These are phyloP conservation scores for Ciconia boyciana DNA, from an alignment of 2,113 vertebrate species.

Conservation along the genomic window DNA sequence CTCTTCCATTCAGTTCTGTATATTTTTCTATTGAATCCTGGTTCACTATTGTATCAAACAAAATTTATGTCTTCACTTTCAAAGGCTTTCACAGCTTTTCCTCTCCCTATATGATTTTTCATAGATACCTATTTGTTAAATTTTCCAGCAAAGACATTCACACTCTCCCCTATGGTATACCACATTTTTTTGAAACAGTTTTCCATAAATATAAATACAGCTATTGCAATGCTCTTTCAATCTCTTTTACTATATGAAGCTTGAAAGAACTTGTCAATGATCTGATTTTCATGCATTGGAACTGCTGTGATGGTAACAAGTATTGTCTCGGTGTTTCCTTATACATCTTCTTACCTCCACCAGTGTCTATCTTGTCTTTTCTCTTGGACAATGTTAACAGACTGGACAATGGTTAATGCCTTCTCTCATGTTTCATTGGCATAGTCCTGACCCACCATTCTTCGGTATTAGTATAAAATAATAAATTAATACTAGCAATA, in stretches of 20 bases:
- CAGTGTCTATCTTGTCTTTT: background rate
- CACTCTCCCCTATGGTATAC: background rate
- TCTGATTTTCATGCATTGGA: background rate
- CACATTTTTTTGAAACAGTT: background rate
- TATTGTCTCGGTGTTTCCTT: background rate
- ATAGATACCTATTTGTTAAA: background rate
- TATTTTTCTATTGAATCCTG: background rate
- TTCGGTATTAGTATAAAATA: background rate
- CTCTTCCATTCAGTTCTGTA: background rate
- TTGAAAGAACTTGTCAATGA: background rate
- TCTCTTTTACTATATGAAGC: background rate
- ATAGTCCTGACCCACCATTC: background rate
- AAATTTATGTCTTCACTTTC: background rate
- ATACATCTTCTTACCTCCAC: background rate
- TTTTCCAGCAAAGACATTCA: background rate
- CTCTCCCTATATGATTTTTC: background rate
- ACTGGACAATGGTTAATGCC: background rate
- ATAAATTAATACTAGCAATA: background rate
- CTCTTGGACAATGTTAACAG: background rate
- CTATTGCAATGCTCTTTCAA: background rate
- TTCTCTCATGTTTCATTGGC: background rate
- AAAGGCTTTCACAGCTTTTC: background rate
- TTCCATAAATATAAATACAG: background rate
- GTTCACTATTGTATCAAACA: background rate
- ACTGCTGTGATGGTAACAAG: background rate